A percentile compares a stretch with the other conserved stretches of the same genome.
These are phyloP conservation scores for Lochmaea capreae DNA, from an alignment of 2,888 invertebrate species.

Conservation along the genomic window DNA sequence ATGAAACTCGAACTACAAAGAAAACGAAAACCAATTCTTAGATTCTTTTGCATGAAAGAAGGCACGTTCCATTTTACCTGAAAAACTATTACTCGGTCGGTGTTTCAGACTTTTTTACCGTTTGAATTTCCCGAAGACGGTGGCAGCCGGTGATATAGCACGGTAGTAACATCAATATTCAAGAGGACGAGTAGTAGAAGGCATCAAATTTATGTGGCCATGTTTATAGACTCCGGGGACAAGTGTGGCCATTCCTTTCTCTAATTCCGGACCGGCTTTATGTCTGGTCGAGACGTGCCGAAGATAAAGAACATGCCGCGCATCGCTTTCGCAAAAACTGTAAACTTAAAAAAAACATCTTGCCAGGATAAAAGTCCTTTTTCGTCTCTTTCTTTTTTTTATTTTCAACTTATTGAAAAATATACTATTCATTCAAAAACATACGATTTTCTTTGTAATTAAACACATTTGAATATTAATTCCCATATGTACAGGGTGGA, in stretches of 20 bases:
- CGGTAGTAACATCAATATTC: constrained; percentile 66
- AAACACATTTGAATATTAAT: too few relatives aligned
- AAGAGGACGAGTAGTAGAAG: constrained; percentile 61
- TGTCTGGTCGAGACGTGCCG: constrained; percentile 64
- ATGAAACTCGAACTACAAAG: constrained; percentile 5
- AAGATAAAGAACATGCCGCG: constrained; percentile 30
- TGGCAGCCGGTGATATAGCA: constrained; percentile 59
- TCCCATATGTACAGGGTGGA: too few relatives aligned
- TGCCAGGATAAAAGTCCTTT: background rate
- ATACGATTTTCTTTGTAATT: too few relatives aligned
- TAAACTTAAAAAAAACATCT: constrained; percentile 24
- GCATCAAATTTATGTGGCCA: constrained; percentile 68
- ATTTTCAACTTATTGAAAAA: too few relatives aligned
- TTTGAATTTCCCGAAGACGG: constrained; percentile 43
- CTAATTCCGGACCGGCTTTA: constrained; percentile 65
- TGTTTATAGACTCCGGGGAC: constrained; percentile 68
- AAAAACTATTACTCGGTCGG: constrained; percentile 38
- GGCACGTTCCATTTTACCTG: constrained; percentile 35
- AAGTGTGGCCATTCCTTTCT: constrained; percentile 66
- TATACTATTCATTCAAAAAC: too few relatives aligned
- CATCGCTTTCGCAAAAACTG: constrained; percentile 27
- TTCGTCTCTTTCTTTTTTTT: background rate
- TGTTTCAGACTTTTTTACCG: constrained; percentile 36
- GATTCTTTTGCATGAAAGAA: constrained; percentile 31
- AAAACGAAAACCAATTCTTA: constrained; percentile 17